Evolutionary conservation across 2,888 invertebrate genomes (phyloP).

Genomic region (Conistra vaccinii): DNA sequence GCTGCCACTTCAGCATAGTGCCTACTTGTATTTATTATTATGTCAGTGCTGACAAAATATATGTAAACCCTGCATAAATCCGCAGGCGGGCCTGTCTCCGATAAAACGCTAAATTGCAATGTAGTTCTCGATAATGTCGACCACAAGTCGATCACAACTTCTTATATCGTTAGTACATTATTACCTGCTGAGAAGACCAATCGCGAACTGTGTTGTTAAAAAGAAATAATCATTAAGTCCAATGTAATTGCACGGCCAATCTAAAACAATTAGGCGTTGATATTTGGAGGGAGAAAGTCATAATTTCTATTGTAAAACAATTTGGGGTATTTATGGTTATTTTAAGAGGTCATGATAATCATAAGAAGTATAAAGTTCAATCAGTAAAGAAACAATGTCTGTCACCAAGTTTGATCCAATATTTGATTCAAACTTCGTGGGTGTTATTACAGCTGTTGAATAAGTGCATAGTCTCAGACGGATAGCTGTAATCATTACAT

Average conservation of each 20-base stretch:
- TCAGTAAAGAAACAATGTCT: background rate
- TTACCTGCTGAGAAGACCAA: conserved; percentile 46
- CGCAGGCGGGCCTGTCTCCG: conserved; percentile 1
- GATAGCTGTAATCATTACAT: background rate
- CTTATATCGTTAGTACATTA: conserved; percentile 44
- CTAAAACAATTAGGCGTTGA: conserved; percentile 50
- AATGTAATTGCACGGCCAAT: conserved; percentile 49
- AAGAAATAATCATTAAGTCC: conserved; percentile 64
- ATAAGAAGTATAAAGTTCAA: background rate
- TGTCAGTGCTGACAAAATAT: too few species aligned
- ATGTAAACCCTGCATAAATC: conserved; percentile 13
- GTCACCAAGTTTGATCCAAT: background rate
- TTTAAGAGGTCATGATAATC: conserved; percentile 6
- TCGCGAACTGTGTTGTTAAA: conserved; percentile 59
- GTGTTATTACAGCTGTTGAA: background rate
- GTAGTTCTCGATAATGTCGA: conserved; percentile 21
- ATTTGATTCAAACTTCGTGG: conserved; percentile 6
- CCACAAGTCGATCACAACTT: conserved; percentile 37
- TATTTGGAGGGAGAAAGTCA: conserved; percentile 44
- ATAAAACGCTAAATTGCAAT: conserved; percentile 23
- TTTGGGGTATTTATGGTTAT: conserved; percentile 2
- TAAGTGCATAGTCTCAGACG: too few species aligned
- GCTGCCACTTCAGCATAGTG: too few species aligned
- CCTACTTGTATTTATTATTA: too few species aligned
- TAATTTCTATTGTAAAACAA: conserved; percentile 13